Base-by-base conservation (phyloP, 64 coral and sea anemone genomes). In the Catalaphyllia jardinei region DNA sequence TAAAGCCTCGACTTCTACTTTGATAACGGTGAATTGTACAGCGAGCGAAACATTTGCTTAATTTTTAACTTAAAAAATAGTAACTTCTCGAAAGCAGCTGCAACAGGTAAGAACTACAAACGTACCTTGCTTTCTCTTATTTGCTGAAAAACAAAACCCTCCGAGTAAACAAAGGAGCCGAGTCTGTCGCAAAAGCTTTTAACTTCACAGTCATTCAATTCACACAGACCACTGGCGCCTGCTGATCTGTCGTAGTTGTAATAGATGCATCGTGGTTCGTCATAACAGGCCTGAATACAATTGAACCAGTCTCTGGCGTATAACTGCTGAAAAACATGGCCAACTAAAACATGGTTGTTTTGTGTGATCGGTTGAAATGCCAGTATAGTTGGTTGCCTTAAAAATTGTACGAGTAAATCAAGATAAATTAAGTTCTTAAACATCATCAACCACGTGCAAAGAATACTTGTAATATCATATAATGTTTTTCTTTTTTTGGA, bases 211-310 rank as follows among this genome's bases (percentile, higher is more conserved):
- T 46, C 42, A 22, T 77, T 77, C 19, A 77, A 24, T 77, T 77
- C 74, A 50, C 74, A 77, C 39, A 77, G 74, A 46, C 74, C 74
- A 50, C 52, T 77, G 19, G 74, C 39, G 12, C 19, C 74, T 52
- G 74, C 74, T 6, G 38, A 77, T 77, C 11, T 77, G 19, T 77
- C 8, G 39, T 77, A 77, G 74, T 52, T 77, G 19, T 77, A 77
- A 8, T 42, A 77, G 24, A 42, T 77, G 39, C 74, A 77, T 49
- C 35, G 25, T 77, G 74, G 74, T 38, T 77, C 74, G 25, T 77
- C 33, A 11, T 77, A 19, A 50, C 74, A 77, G 39, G 74, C 39
- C 19, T 77, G 74, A n/a, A 77, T n/a, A n/a, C 74, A 77, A 20
- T 42, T 77, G 33, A 77, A 50, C 74, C 74, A 77, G 74, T 77